A percentile compares a stretch with the other conserved stretches of the same genome.
phyloP scores from a whole-genome alignment of 2,888 invertebrate species.

The Pachliopta kotzebuea region DNA sequence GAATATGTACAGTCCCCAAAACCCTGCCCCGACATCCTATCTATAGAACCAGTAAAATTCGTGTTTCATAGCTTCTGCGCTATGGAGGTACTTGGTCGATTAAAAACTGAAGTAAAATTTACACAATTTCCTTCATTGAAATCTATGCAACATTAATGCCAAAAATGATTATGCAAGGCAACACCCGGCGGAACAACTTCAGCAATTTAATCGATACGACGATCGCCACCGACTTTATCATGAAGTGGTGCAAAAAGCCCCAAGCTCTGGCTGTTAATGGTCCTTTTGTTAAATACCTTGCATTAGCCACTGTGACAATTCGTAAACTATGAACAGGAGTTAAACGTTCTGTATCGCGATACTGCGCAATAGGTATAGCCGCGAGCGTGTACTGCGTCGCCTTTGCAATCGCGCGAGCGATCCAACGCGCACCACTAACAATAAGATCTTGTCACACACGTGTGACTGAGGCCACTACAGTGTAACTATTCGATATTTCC shows the following conservation, averaged over 20 bases:
- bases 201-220: conserved; percentile 26
- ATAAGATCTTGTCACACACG: conserved; percentile 75
- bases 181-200: conserved; percentile 19
- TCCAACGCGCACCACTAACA: conserved; percentile 52
- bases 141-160: too few species aligned
- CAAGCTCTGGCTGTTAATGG: conserved; percentile 20
- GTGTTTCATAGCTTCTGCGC: too few species aligned
- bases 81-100: too few species aligned
- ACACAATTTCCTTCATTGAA: too few species aligned
- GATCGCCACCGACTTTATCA: conserved; percentile 26
- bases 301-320: conserved; percentile 32
- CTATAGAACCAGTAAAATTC: too few species aligned
- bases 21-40: too few species aligned
- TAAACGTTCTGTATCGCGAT: conserved; percentile 42
- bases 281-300: conserved; percentile 29
- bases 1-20: too few species aligned
- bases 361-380: conserved; percentile 32
- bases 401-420: conserved; percentile 49
- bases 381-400: conserved; percentile 49
- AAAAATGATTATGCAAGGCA: conserved; percentile 18
- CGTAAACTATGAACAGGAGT: conserved; percentile 39
- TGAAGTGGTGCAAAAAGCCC: conserved; percentile 26
- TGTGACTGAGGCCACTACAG: conserved; percentile 51
- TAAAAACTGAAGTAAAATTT: too few species aligned
- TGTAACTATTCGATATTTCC: conserved; percentile 26